Base-by-base conservation (phyloP, 92 coral and sea anemone genomes). In the Epizoanthus stellaris region DNA sequence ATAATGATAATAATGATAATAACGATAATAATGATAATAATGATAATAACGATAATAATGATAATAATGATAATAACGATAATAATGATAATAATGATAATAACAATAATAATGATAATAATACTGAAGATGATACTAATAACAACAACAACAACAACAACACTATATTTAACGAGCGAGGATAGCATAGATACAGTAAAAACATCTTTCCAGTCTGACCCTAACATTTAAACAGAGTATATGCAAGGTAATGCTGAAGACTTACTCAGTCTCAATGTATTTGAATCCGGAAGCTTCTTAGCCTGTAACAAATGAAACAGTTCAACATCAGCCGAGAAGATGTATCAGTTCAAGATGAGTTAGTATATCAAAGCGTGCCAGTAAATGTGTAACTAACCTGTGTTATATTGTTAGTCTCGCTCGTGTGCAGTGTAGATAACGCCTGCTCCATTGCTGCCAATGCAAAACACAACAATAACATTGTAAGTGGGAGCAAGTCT, bases 371-470 rank as follows among this genome's bases (percentile, higher is more conserved):
- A 43, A 53, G 13, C 4, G 73, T 19, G 6, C 30, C 49, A 17
- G 60, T 49, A 13, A 75, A 60, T 14, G 47, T 62, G 64, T 63
- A 23, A 45, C 90, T 64, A 58, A 94, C 98, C 90, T 92, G 85
- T 11, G 53, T 66, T 15, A 84, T 70, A 4, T 80, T 87, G 52
- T 80, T 86, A 23, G 58, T 72, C 3, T 94, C 80, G 4, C 85
- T 81, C 17, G 75, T 66, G 60, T 91, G 90, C 84, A 94, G 85
- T 47, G 89, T 90, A 10, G 95, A 89, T 53, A 94, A 72, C 30
- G 98, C 98, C 80, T 94, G 98, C 71, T 94, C 98, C 98, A 94
- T 94, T 6, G 98, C 98, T 94, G 80, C 2, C 13, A 49, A 49
- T 12, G 56, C 56, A 49, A 21, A 73, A 16, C 2, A 30, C 59